A percentile compares a stretch with the other conserved stretches of the same genome.
Conservation (phyloP, 2,888 invertebrate species). For the Epirrita christyi region DNA sequence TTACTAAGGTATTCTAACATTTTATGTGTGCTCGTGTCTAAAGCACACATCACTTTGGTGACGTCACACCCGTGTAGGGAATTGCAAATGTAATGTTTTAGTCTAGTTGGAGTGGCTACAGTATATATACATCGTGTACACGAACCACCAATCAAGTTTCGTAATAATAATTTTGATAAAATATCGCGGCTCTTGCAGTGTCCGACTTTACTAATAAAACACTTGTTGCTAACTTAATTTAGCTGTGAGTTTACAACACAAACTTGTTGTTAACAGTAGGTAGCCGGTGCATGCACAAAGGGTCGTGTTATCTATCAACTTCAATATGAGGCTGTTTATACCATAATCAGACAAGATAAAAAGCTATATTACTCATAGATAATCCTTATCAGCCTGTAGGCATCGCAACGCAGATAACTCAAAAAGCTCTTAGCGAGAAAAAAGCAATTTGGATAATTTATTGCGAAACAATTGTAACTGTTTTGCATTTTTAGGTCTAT, state of each 20-base stretch:
- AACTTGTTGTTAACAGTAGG: neutral
- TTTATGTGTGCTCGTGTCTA: conserved; percentile 1
- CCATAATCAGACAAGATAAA: conserved; percentile 10
- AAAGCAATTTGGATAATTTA: neutral
- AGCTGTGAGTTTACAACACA: no score
- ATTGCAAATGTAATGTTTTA: conserved; percentile 28
- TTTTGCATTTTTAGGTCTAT: neutral
- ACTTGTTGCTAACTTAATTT: neutral
- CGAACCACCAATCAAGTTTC: no score
- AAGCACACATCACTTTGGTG: conserved; percentile 1
- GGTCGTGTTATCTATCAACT: conserved; percentile 3
- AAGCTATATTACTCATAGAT: conserved; percentile 6
- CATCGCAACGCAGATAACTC: neutral
- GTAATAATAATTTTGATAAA: no score
- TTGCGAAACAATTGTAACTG: neutral
- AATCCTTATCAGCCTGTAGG: neutral
- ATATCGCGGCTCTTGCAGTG: no score
- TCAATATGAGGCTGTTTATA: conserved; percentile 1
- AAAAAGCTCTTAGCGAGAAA: neutral
- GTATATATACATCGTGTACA: neutral
- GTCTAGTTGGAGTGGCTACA: conserved; percentile 5
- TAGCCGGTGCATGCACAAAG: neutral
- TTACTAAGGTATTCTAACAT: no score
- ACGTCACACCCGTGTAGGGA: conserved; percentile 18
- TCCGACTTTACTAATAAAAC: neutral